Percentiles rank a stretch among this genome's conserved stretches.
Conservation (phyloP, 2,113 vertebrate species). For the Tupaia chinensis region DNA sequence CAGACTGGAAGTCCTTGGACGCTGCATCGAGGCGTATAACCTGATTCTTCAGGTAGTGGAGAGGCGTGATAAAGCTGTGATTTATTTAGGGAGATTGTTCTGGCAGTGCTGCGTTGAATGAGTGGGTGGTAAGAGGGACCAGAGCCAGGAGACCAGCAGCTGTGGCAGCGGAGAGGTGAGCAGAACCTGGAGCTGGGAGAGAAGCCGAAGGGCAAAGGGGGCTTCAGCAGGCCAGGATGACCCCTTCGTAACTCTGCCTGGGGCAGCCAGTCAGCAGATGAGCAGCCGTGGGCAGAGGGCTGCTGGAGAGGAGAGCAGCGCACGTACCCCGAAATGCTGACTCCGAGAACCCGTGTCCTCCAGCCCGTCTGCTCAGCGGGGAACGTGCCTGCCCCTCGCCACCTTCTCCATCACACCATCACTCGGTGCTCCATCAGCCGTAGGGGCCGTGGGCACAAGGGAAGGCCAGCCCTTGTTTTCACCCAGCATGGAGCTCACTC, state of each 20-base stretch:
- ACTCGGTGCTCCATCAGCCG: neutral
- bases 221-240: neutral
- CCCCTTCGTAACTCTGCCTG: neutral
- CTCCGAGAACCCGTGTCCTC: neutral
- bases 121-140: neutral
- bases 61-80: neutral
- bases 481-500: neutral
- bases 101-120: neutral
- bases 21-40: neutral
- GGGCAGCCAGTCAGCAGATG: neutral
- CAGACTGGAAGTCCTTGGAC: neutral
- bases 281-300: neutral
- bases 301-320: neutral
- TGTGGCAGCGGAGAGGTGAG: neutral
- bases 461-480: neutral
- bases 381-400: accelerated
- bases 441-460: neutral
- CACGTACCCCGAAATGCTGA: neutral
- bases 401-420: neutral
- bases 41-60: neutral
- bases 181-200: neutral
- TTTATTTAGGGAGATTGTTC: neutral
- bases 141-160: neutral
- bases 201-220: neutral
- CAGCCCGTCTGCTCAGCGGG: neutral